A percentile compares a stretch with the other conserved stretches of the same genome.
phyloP scores from a whole-genome alignment of 2,888 invertebrate species.

The Adineta ricciae region DNA sequence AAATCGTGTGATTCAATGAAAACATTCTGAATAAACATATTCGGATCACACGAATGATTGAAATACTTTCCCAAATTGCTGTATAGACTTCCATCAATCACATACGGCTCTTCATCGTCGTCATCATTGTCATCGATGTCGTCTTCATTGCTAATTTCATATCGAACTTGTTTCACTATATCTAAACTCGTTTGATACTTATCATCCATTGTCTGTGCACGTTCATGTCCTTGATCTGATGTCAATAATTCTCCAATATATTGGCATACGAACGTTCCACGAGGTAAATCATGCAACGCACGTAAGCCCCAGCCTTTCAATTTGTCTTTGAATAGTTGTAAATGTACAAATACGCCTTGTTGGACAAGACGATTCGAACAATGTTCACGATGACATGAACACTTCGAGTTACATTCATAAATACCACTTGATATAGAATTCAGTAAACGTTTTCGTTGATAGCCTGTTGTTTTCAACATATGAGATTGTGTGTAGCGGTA shows the following conservation, averaged over 20 bases:
- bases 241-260: constrained; percentile 16
- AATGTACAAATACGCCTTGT: constrained; percentile 63
- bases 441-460: not conserved
- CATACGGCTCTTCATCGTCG: not conserved
- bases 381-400: constrained; percentile 63
- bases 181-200: constrained; percentile 8
- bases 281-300: constrained; percentile 81
- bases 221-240: not conserved
- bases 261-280: not conserved
- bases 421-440: constrained; percentile 51
- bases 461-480: not conserved
- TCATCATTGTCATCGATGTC: not conserved
- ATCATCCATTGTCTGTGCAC: not conserved
- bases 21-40: constrained; percentile 90
- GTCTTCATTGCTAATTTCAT: not conserved
- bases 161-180: not conserved
- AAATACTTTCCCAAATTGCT: constrained; percentile 59
- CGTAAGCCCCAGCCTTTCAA: constrained; percentile 85
- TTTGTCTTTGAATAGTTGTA: constrained; percentile 84
- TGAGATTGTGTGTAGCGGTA: not conserved
- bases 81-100: not conserved
- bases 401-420: constrained; percentile 77
- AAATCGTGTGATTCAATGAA: constrained; percentile 47
- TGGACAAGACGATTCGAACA: constrained; percentile 90
- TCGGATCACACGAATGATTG: constrained; percentile 97